Evolutionary conservation across 2,797 vertebrate species (phyloP).

Genomic region (Cynodonichthys magdalenae): DNA sequence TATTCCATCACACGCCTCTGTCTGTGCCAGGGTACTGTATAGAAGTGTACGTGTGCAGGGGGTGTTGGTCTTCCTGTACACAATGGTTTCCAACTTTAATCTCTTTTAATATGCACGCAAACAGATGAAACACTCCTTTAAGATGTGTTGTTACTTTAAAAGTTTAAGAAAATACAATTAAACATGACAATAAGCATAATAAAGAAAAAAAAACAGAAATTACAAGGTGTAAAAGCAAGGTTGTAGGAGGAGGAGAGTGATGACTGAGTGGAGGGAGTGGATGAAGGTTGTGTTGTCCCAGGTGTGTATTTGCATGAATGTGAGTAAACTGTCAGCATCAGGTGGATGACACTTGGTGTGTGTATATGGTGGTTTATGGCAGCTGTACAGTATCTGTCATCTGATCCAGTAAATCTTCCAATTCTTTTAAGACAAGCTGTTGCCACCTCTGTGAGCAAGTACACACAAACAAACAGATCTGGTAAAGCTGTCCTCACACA

Average conservation of each 20-base stretch:
- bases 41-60: not conserved
- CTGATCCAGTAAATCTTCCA: constrained; percentile 33
- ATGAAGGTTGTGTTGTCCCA: constrained; percentile 20
- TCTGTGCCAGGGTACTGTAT: constrained; percentile 16
- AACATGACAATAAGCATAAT: not conserved
- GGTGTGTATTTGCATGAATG: constrained; percentile 32
- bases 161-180: not conserved
- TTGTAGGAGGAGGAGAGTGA: not conserved
- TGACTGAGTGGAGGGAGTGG: constrained; percentile 18
- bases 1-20: not conserved
- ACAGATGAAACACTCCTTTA: constrained; percentile 1
- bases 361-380: constrained; percentile 16
- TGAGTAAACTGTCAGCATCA: constrained; percentile 40
- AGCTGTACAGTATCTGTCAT: constrained; percentile 33
- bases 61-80: constrained; percentile 8
- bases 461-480: constrained; percentile 5
- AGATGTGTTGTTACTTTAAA: not conserved
- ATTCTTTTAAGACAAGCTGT: constrained; percentile 30
- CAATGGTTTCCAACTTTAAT: constrained; percentile 3
- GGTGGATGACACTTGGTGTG: constrained; percentile 25
- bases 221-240: not conserved
- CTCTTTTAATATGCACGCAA: constrained; percentile 5
- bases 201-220: not conserved
- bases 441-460: constrained; percentile 6
- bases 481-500: not conserved